phyloP scores from a whole-genome alignment of 2,113 vertebrate species.

The Pteronura brasiliensis region DNA sequence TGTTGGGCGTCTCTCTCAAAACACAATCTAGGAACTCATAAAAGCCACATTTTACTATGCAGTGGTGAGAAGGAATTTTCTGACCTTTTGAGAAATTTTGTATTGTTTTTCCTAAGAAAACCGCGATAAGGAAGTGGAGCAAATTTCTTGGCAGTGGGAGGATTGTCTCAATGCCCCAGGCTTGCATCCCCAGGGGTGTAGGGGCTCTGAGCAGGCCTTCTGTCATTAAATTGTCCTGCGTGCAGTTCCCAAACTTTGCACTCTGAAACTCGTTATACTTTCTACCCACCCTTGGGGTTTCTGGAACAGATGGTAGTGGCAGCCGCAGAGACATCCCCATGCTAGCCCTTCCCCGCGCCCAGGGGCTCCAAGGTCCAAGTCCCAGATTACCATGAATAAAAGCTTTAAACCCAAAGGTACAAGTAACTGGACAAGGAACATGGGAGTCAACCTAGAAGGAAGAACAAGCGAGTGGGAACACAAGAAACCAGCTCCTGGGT shows the following conservation, averaged over 20 bases:
- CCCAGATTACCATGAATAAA: not conserved
- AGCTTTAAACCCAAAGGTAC: not conserved
- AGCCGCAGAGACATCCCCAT: too few species aligned
- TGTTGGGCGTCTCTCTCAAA: not conserved
- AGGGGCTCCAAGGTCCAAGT: not conserved
- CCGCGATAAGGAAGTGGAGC: not conserved
- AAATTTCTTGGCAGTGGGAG: not conserved
- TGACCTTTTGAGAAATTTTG: conserved; percentile 44
- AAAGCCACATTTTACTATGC: conserved; percentile 4
- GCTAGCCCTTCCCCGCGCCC: not conserved
- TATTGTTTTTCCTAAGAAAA: conserved; percentile 42
- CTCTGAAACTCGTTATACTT: not conserved
- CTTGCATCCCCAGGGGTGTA: not conserved
- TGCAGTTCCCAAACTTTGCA: not conserved
- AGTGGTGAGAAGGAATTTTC: conserved; percentile 42
- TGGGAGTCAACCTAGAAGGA: not conserved
- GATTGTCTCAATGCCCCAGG: not conserved
- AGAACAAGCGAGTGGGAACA: not conserved
- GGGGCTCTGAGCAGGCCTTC: not conserved
- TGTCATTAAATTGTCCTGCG: not conserved
- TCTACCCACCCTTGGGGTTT: not conserved
- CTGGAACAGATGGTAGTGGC: not conserved
- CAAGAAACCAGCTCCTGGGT: not conserved
- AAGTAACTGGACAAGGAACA: not conserved
- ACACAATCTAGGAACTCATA: not conserved